A percentile compares a stretch with the other conserved stretches of the same genome.
These are phyloP conservation scores for Heteropelma amictum DNA, from an alignment of 2,888 invertebrate genomes.

Conservation along the genomic window DNA sequence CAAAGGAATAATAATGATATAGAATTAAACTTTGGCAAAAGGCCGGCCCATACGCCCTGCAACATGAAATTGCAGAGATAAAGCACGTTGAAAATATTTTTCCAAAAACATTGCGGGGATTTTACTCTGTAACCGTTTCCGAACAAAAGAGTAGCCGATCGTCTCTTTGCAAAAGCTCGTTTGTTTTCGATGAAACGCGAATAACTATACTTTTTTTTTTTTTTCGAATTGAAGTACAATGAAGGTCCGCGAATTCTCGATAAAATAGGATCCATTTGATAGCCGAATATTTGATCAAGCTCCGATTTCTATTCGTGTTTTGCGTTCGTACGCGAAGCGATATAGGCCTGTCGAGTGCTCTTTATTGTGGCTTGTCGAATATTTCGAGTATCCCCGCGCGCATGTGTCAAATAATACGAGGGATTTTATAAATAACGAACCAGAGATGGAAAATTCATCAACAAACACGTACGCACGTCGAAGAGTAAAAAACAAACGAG, in stretches of 20 bases:
- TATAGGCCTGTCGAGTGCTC: slow-evolving; percentile 9
- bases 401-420: slow-evolving; percentile 13
- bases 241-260: slow-evolving; percentile 2
- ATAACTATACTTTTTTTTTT: slow-evolving; percentile 5
- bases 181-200: background rate
- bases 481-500: background rate
- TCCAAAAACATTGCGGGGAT: too few relatives aligned
- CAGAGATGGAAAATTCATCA: slow-evolving; percentile 27
- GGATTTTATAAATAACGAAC: slow-evolving; percentile 19
- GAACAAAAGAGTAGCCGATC: background rate
- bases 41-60: too few relatives aligned
- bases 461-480: background rate
- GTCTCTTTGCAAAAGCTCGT: background rate
- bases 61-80: too few relatives aligned
- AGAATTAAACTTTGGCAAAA: too few relatives aligned
- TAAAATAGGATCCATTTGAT: slow-evolving; percentile 11
- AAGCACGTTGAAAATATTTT: too few relatives aligned
- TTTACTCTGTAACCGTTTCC: too few relatives aligned
- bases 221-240: background rate
- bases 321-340: slow-evolving; percentile 4
- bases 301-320: background rate
- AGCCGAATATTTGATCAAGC: slow-evolving; percentile 15
- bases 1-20: too few relatives aligned
- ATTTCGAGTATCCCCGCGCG: slow-evolving; percentile 35
- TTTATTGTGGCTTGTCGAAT: slow-evolving; percentile 22